Base-by-base conservation (phyloP, 2,113 vertebrate species). In the Tinamus guttatus region DNA sequence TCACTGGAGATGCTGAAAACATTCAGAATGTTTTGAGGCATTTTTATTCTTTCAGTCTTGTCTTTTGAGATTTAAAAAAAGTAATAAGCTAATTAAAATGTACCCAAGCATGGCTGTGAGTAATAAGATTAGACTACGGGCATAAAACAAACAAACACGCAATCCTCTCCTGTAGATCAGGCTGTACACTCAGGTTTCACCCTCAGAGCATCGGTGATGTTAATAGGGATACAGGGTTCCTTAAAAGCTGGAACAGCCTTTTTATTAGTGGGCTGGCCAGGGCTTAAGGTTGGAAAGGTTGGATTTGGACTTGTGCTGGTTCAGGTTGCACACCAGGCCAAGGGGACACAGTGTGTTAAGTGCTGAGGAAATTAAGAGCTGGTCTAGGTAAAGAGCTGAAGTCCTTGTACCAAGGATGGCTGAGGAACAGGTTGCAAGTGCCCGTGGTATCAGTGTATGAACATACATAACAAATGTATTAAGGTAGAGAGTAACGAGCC, bases 61-160 rank as follows among this genome's bases (percentile, higher is more conserved):
- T 87, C 49, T 92, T 94, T 80, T 89, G 59, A 90, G 89, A 96
- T 95, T 54, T 15, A 58, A 58, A 58, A 58, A 96, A 96, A 89
- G 89, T 90, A 97, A 94, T 94, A 95, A 96, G 82, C 85, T 96
- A 97, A 97, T 96, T 96, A 97, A 96, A 96, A 96, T 60, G 93
- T 95, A 95, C 85, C 96, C 91, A 92, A 95, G 97, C 77, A 1
- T 96, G 87, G 85, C 95, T 90, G 34, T 74, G 91, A 89, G 94
- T 81, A 93, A 78, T 91, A 90, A 91, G 85, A 84, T 45, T 87
- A 91, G 89, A 86, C 77, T 43, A 49, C 21, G 70, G 85, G 69
- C 89, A 40, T 88, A 85, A 85, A 93, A 24, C 76, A 89, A 86
- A 25, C 60, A 93, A 83, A 92, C 73, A 75, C 19, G 63, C 45